phyloP scores from a whole-genome alignment of 2,113 vertebrate species.

The cattle (Bos taurus) region ARS-UCD2.0 NC_037331.1:100882001-100882500 shows the following conservation, averaged over 20 bases:
- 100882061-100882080: not conserved
- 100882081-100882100: not conserved
- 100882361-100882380: slow-evolving; percentile 19
- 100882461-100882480: not conserved
- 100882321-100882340: slow-evolving; percentile 41
- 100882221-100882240: not conserved
- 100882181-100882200: not conserved
- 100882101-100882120: not conserved
- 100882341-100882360: slow-evolving; percentile 42
- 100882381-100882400: slow-evolving; percentile 19
- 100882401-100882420: not conserved
- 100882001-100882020: slow-evolving; percentile 70
- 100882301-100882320: slow-evolving; percentile 59
- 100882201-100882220: not conserved
- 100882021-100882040: slow-evolving; percentile 67
- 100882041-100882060: not conserved
- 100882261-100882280: slow-evolving; percentile 8
- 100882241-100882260: not conserved
- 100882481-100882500: not conserved
- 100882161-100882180: not conserved
- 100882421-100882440: not conserved
- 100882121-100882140: not conserved
- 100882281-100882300: slow-evolving; percentile 53
- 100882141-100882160: not conserved
- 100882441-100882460: not conserved